Evolutionary conservation across 1,140 invertebrate genomes (phyloP), one percentile per base, ranked within the genome.

Genomic region (Drosophila murphyi): DNA sequence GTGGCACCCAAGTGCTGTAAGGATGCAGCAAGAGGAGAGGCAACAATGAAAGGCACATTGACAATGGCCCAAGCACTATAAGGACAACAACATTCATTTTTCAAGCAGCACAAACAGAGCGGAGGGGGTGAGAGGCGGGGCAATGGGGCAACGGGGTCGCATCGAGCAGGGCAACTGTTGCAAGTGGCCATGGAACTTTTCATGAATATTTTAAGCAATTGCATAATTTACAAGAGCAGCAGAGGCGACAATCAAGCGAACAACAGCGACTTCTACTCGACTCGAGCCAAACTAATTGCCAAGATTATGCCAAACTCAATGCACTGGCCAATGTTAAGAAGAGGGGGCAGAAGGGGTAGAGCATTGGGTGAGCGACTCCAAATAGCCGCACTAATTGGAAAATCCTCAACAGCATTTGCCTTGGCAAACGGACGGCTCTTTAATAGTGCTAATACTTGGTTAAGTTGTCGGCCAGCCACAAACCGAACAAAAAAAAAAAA

Each of bases 381-480:
- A 61, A 62, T 63, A 61, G 70, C 65, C 52, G 60, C 69, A 78
- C 78, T 86, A 81, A 86, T 86, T 86, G 82, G 71, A 81, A 78
- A 70, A 78, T 78, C 78, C 78, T 71, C 72, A 70, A 56, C 65
- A 55, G 59, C 62, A 77, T 62, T 51, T 73, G 57, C 52, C 45
- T 20, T 20, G 52, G 10, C 28, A 29, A 34, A 68, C 56, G 10
- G 41, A 50, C 43, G 51, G 43, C 43, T 55, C 74, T 67, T 60
- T 85, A 82, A 75, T 80, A 57, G 45, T 74, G 57, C 70, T 74
- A 85, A 83, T 80, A 63, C 73, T 70, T 43, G 62, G 48, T 61
- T 62, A 79, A 80, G 76, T 85, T 80, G 60, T 73, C 51, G 61
- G 54, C 35, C 59, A 37, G 55, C 41, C 47, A 37, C 47, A 39